Evolutionary conservation across 2,113 vertebrate species (phyloP).

Genomic region (Cyprinodon brontotheroides): DNA sequence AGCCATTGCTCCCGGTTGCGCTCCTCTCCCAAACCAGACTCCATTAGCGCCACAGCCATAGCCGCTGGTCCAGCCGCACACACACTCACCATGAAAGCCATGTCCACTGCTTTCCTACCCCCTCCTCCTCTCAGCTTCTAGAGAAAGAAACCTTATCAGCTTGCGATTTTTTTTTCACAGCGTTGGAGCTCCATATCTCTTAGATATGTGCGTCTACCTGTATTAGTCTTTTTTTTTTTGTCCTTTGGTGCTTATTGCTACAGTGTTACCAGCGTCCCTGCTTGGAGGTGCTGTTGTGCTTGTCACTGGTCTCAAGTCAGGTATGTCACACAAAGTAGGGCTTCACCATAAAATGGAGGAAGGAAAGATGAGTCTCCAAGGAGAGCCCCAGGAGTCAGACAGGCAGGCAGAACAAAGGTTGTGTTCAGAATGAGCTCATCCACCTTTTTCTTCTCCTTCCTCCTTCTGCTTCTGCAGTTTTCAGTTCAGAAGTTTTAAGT

Average conservation of each 20-base stretch:
- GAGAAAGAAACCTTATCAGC: conserved; percentile 38
- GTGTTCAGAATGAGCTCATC: conserved; percentile 44
- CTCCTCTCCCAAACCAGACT: conserved; percentile 74
- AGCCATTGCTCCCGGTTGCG: conserved; percentile 90
- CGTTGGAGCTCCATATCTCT: conserved; percentile 45
- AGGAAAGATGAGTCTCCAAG: conserved; percentile 83
- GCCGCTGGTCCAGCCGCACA: conserved; percentile 81
- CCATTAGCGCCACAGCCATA: conserved; percentile 81
- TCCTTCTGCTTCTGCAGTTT: conserved; percentile 17
- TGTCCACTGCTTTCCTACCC: conserved; percentile 53
- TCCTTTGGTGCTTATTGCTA: conserved; percentile 23
- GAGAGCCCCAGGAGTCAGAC: conserved; percentile 76
- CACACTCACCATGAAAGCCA: conserved; percentile 75
- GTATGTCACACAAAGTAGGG: conserved; percentile 84
- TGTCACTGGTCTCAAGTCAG: conserved; percentile 91
- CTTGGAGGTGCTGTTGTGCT: conserved; percentile 54
- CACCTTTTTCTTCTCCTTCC: conserved; percentile 37
- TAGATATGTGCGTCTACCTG: conserved; percentile 8
- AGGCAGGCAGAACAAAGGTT: conserved; percentile 81
- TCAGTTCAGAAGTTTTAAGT: conserved; percentile 45
- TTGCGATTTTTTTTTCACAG: conserved; percentile 52
- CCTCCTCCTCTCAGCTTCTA: conserved; percentile 8
- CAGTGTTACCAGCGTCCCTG: conserved; percentile 26
- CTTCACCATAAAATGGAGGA: conserved; percentile 99
- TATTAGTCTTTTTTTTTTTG: conserved; percentile 34